Evolutionary conservation across 2,113 vertebrate species (phyloP), one percentile per base, ranked within the genome.

Genomic region (Apodemus sylvaticus): DNA sequence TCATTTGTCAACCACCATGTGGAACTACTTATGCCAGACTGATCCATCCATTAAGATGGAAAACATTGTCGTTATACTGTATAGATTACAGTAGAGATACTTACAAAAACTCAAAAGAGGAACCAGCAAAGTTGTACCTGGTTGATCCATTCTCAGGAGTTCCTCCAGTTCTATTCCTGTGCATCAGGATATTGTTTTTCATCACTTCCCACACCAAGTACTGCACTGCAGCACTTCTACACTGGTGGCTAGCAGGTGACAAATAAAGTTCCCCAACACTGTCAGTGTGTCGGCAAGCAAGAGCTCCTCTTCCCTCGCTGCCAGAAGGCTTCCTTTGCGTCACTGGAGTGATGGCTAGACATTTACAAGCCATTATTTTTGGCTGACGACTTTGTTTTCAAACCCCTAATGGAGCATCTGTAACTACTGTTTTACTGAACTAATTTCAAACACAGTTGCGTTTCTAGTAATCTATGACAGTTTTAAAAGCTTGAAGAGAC

Each of bases 1-100:
- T 77, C 83, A 90, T 98, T 98, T 92, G 83, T 98, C 95, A 98
- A 92, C 79, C 58, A 94, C 92, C 97, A 98, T 98, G 96, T 98
- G 97, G 97, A 98, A 98, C 92, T 91, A 96, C 58, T 98, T 98
- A 98, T 78, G 66, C 73, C 89, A 96, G 94, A 98, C 45, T 42
- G 20, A 79, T n/a, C 94, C 12, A 3, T 95, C 97, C 96, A 93
- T 95, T 97, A 94, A 93, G 51, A 29, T 93, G 68, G 88, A 90
- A 95, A 97, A 87, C 26, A 87, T 24, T 93, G 5, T 45, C 34
- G 36, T 83, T 97, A 39, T 91, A 71, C 34, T 97, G 97, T 97
- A 74, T 97, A 82, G 95, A 97, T 94, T 89, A 79, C 86, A 71
- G 20, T 5, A 60, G 20, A 78, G 83, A 58, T 31, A 9, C 9